Evolutionary conservation across 2,888 invertebrate genomes (phyloP).

Genomic region (Hermodice carunculata): DNA sequence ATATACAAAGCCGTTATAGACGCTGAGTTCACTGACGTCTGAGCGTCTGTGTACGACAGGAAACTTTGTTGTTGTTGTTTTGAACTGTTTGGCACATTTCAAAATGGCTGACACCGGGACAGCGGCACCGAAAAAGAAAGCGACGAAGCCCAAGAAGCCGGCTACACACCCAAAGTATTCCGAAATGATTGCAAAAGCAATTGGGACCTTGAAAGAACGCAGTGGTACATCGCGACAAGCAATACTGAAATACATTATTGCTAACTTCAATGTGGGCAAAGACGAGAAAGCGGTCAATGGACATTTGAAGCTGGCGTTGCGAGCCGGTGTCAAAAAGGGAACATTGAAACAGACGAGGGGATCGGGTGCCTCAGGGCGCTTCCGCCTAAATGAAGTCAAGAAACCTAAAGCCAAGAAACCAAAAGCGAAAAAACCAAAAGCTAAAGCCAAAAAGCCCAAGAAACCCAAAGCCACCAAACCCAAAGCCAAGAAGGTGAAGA

Average conservation of each 20-base stretch:
- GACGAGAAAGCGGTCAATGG: conserved; percentile 62
- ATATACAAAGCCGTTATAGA: too few relatives aligned
- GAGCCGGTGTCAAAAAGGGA: conserved; percentile 65
- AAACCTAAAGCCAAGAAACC: conserved; percentile 32
- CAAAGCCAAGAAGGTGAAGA: conserved; percentile 18
- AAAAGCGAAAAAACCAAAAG: conserved; percentile 21
- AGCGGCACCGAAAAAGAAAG: conserved; percentile 41
- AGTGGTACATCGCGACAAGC: conserved; percentile 71
- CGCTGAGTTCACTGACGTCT: too few relatives aligned
- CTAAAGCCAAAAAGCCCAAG: conserved; percentile 28
- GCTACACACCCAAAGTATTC: conserved; percentile 66
- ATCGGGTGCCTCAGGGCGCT: conserved; percentile 44
- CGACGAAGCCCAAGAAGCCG: conserved; percentile 56
- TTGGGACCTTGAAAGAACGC: conserved; percentile 68
- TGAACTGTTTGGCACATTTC: too few relatives aligned
- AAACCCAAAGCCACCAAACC: conserved; percentile 12
- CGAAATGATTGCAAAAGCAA: conserved; percentile 70
- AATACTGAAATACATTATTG: conserved; percentile 70
- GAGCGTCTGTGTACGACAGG: too few relatives aligned
- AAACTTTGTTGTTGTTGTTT: too few relatives aligned
- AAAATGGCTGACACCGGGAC: too few relatives aligned
- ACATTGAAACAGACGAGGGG: conserved; percentile 64
- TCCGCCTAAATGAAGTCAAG: conserved; percentile 36
- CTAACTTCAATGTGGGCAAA: conserved; percentile 68
- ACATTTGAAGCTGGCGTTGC: conserved; percentile 68